Evolutionary conservation across 2,113 vertebrate genomes (phyloP).

Genomic region (Pachyramphus minor): DNA sequence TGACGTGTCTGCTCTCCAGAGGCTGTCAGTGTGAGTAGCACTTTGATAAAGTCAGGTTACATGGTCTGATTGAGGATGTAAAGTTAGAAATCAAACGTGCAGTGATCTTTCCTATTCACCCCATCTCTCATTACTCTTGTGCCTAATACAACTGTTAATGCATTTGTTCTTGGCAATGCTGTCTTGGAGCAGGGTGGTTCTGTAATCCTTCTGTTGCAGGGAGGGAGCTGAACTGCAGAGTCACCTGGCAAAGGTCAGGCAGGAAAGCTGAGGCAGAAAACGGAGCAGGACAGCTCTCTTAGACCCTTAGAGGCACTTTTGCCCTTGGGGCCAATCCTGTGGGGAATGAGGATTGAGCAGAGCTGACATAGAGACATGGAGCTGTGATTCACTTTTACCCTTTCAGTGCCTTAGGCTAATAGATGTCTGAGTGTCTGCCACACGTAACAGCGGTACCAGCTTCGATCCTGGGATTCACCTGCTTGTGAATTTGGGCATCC

Average conservation of each 20-base stretch:
- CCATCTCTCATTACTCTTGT: not conserved
- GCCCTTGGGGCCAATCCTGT: not conserved
- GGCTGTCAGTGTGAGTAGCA: not conserved
- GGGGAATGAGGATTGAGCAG: not conserved
- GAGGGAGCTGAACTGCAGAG: not conserved
- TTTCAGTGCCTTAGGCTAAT: accelerated
- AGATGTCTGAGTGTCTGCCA: not conserved
- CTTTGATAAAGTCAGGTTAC: not conserved
- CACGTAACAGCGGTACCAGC: not conserved
- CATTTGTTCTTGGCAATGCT: not conserved
- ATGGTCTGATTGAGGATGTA: not conserved
- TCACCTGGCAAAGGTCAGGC: not conserved
- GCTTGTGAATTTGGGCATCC: not conserved
- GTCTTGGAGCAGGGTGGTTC: not conserved
- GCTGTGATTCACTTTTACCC: not conserved
- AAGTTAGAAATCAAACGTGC: not conserved
- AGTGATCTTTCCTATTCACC: not conserved
- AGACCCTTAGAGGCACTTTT: not conserved
- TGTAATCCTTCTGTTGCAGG: not conserved
- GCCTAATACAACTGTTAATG: not conserved
- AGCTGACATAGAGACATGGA: not conserved
- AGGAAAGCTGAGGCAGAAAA: not conserved
- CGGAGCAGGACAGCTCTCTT: not conserved
- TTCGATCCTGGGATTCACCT: not conserved
- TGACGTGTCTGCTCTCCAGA: not conserved